Base-by-base conservation (phyloP, 2,888 invertebrate genomes). In the Drosophila multiciliata region DNA sequence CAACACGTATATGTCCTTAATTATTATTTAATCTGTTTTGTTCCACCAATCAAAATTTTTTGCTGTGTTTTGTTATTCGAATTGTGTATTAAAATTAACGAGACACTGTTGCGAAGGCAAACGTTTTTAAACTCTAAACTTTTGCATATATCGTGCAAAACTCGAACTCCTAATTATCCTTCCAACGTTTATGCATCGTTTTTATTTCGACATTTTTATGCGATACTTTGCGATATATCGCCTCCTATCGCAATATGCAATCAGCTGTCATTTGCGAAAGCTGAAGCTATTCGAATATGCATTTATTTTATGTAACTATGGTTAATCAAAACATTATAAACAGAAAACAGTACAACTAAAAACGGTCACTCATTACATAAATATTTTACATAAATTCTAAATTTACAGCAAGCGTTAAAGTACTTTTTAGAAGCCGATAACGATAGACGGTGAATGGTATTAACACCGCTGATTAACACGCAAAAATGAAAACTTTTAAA, bases 101-200 rank as follows among this genome's bases (percentile, higher is more conserved):
- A 58, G 58, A 70, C 62, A 66, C 64, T 69, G 29, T 54, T 49
- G 58, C 6, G 69, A 62, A 48, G 38, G 35, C 55, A 49, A 66
- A 61, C 35, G 52, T 38, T 65, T 61, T 52, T 49, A 70, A 63
- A 63, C 50, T 65, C 45, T 29, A 63, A 65, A 49, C 38, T 48
- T 68, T 66, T 60, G 40, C 33, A 57, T 48, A 61, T 40, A 63
- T 50, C 36, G 33, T 61, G 40, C 35, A 48, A 57, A 66, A 55
- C 48, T 52, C 42, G 23, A 55, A 38, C 42, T 42, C 20, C 61
- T 38, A 65, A 66, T 69, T 69, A 57, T 73, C 66, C 66, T 75
- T 66, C 5, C 66, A 61, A 66, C 49, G 23, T 40, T 53, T 57
- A 15, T n/a, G 54, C 70, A 60, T 38, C 60, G 73, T 35, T 64